Base-by-base conservation (phyloP, 2,888 invertebrate genomes). In the Mechanitis mazaeus region DNA sequence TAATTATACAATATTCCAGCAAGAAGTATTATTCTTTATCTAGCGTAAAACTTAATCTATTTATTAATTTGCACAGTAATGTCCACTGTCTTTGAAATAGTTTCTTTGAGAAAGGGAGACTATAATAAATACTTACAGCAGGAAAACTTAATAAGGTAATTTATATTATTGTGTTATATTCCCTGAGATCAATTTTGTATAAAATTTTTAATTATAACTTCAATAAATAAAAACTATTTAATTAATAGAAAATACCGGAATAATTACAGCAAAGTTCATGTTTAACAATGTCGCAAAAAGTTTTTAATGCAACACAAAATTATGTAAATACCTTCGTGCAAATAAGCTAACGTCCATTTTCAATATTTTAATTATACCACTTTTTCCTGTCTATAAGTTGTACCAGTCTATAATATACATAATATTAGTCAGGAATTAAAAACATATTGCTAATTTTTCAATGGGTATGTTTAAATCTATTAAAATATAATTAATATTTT, bases 291-390 rank as follows among this genome's bases (percentile, higher is more conserved):
- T 31, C 31, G 11, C 50, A 50, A 50, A 50, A 50, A 50, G 31
- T 50, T 50, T 50, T 50, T 50, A 50, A 50, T 50, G 50, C 31
- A 31, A 31, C 31, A 31, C 50, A 50, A 50, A 20, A 31, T 50
- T 50, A 50, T 50, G 50, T 50, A 50, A 50, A 50, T 50, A 50
- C 50, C 9, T 50, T 50, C 50, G 50, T 50, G 50, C 50, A 50
- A 50, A 50, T 50, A 50, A 50, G 31, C 50, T 31, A 50, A 3
- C 50, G 50, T 31, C n/a, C 31, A 50, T 31, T 31, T 28, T 28
- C 31, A 31, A 50, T 50, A 50, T 50, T 50, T 28, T 50, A 50
- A 50, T 50, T 28, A 20, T 20, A 20, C 47, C 4, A 7, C 31
- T 50, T 7, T 50, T 50, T 31, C 7, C 11, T 1, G 3, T 28